Evolutionary conservation across 2,888 invertebrate genomes (phyloP).

Genomic region (Macrosoma leucophasiata): DNA sequence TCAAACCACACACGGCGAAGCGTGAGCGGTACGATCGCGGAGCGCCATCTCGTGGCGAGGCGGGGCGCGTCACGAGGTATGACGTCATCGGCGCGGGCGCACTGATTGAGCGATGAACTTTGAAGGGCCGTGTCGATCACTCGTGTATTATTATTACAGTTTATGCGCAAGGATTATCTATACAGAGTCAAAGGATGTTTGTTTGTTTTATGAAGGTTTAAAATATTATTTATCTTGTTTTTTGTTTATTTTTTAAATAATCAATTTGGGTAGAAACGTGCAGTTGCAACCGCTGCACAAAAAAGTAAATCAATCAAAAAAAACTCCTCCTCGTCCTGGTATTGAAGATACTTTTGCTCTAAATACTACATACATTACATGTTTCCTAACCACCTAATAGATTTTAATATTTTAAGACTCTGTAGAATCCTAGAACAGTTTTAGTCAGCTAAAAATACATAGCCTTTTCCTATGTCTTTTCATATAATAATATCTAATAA

Average conservation of each 20-base stretch:
- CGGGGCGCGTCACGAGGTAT: slow-evolving; percentile 57
- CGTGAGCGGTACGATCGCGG: slow-evolving; percentile 36
- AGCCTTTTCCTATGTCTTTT: too few relatives aligned
- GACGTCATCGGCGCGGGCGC: slow-evolving; percentile 65
- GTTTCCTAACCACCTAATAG: too few relatives aligned
- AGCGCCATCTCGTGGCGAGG: slow-evolving; percentile 66
- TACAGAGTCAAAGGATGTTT: slow-evolving; percentile 34
- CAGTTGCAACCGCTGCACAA: not conserved
- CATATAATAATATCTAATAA: too few relatives aligned
- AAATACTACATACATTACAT: too few relatives aligned
- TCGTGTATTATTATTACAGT: slow-evolving; percentile 56
- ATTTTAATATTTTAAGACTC: too few relatives aligned
- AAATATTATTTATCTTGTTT: slow-evolving; percentile 8
- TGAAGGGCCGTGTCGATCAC: slow-evolving; percentile 59
- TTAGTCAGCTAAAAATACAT: too few relatives aligned
- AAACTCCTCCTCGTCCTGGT: too few relatives aligned
- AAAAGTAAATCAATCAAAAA: not conserved
- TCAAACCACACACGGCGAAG: slow-evolving; percentile 45
- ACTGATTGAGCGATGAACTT: slow-evolving; percentile 73
- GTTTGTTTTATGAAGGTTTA: slow-evolving; percentile 11
- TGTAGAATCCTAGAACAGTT: too few relatives aligned
- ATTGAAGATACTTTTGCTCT: slow-evolving; percentile 1
- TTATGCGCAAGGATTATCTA: slow-evolving; percentile 59
- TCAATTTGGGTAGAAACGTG: too few relatives aligned
- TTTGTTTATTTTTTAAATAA: not conserved